Percentiles rank a stretch among this genome's conserved stretches.
These are phyloP conservation scores for Sicus ferrugineus DNA, from an alignment of 2,888 invertebrate species.

Conservation along the genomic window DNA sequence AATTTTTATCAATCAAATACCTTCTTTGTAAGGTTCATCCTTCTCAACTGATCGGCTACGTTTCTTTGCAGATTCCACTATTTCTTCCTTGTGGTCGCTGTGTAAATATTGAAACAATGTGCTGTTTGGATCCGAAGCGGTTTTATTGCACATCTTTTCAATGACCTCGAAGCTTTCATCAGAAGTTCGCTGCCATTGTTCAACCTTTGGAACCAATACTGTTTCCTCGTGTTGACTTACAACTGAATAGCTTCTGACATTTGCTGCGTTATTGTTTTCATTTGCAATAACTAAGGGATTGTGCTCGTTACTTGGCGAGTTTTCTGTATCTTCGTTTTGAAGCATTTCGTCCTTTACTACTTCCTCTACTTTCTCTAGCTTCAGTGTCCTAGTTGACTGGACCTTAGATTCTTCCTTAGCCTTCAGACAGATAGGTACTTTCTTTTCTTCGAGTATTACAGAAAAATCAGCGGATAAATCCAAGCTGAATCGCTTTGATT, in stretches of 20 bases:
- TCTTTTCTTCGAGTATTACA: conserved; percentile 44
- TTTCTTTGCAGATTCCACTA: conserved; percentile 45
- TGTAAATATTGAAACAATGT: conserved; percentile 58
- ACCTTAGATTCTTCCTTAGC: conserved; percentile 1
- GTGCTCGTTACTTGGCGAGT: neutral
- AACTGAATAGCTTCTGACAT: conserved; percentile 30
- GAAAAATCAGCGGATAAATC: conserved; percentile 52
- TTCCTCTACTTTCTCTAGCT: neutral
- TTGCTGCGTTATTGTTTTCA: conserved; percentile 1
- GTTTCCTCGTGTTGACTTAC: conserved; percentile 31
- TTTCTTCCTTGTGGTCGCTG: conserved; percentile 49
- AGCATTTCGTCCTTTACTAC: conserved; percentile 14
- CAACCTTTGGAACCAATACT: conserved; percentile 25
- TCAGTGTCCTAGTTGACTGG: neutral
- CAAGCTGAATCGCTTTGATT: conserved; percentile 50
- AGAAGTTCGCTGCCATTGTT: conserved; percentile 36
- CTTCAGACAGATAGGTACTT: conserved; percentile 14
- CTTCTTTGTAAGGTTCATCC: neutral
- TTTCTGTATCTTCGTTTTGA: conserved; percentile 32
- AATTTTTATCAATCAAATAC: too few relatives aligned
- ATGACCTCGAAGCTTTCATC: conserved; percentile 58
- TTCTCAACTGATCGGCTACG: conserved; percentile 28
- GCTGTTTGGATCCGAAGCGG: conserved; percentile 60
- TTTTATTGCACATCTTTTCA: conserved; percentile 61
- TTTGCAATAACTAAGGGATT: neutral